Evolutionary conservation across 2,888 invertebrate species (phyloP), one percentile per base, ranked within the genome.

Genomic region (Acholoe squamosa): DNA sequence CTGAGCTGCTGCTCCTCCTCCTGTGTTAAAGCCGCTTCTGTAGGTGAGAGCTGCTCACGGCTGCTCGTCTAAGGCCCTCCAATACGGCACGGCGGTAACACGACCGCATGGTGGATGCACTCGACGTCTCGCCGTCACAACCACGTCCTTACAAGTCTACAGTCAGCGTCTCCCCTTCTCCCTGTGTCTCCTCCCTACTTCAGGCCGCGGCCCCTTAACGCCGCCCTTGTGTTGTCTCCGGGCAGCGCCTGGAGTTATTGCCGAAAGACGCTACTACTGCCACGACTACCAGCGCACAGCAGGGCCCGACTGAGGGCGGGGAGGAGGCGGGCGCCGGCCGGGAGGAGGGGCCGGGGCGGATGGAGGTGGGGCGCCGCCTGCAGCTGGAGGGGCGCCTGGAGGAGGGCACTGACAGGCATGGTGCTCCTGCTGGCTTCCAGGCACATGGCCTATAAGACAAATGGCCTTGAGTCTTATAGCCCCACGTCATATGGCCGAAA

Each of bases 241-340:
- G 61, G 61, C 61, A 7, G 61, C 61, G 61, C 61, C 61, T 7
- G 61, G 61, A 61, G 61, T 61, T 61, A 43, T 43, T 43, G 43
- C 43, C 43, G 43, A 43, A 43, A 43, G 43, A 43, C 43, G 43
- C 43, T 43, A 43, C 43, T 43, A 43, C 43, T 43, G 43, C 61
- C 14, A 14, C 22, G 22, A 61, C 61, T 61, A 7, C 61, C n/a
- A 14, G 1, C 22, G n/a, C 61, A n/a, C 61, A 19, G 61, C 12
- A 19, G 61, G 7, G 61, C 22, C 61, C 61, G 61, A 61, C 61
- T 61, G 61, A n/a, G 61, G 22, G 61, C 61, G 22, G 22, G 61
- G 61, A 19, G 61, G 61, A n/a, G 61, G 61, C 61, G 61, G 43
- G 61, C 61, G 61, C 22, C 61, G 61, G 61, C 61, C 61, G 61